These are phyloP conservation scores for Limnodromus scolopaceus DNA, from an alignment of 2,797 vertebrate genomes.

Conservation along the genomic window DNA sequence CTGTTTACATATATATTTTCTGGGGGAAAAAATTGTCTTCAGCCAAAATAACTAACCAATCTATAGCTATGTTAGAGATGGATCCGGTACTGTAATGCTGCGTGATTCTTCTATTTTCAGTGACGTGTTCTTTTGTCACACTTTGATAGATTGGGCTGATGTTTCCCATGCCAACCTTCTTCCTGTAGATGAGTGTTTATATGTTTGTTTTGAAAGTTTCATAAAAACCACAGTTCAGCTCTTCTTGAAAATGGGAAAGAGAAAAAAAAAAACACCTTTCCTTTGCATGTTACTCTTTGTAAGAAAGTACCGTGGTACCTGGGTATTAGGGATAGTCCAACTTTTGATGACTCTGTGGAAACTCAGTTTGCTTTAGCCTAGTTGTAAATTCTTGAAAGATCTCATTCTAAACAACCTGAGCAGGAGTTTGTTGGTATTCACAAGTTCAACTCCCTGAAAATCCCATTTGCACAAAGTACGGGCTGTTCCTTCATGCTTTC, in stretches of 20 bases:
- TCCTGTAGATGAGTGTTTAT: neutral
- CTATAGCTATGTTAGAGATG: neutral
- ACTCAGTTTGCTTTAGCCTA: neutral
- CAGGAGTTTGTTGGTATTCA: neutral
- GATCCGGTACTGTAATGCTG: neutral
- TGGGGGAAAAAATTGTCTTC: neutral
- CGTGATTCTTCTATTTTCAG: neutral
- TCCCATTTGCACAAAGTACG: rapidly evolving
- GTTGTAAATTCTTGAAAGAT: neutral
- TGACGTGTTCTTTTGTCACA: neutral
- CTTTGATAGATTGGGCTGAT: neutral
- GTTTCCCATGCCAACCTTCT: neutral
- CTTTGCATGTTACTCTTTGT: neutral
- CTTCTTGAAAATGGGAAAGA: neutral
- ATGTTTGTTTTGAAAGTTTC: neutral
- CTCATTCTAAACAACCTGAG: neutral
- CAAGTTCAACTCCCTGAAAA: neutral
- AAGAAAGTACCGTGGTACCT: no score
- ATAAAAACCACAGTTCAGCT: neutral
- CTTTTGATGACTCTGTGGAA: neutral
- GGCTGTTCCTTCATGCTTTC: neutral
- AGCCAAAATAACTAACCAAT: neutral
- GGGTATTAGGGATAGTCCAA: neutral
- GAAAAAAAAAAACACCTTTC: neutral
- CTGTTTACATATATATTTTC: neutral